These are phyloP conservation scores for Ctenochaetus hawaiiensis DNA, from an alignment of 2,797 vertebrate species.

Conservation along the genomic window DNA sequence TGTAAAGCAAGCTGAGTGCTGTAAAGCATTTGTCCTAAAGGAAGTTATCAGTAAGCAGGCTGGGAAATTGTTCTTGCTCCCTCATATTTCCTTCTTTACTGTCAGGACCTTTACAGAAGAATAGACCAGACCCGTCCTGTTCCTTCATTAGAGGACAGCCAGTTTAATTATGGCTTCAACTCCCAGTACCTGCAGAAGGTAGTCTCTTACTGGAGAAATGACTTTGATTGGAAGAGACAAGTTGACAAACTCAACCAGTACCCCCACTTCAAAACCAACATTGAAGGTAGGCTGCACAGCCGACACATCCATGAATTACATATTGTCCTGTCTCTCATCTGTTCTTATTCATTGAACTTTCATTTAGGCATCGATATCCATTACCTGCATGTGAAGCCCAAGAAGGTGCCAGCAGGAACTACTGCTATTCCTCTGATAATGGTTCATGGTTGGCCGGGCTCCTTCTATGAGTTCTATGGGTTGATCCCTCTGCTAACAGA, in stretches of 20 bases:
- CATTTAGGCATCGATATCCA: conserved; percentile 89
- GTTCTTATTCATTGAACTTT: not conserved
- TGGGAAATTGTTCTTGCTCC: not conserved
- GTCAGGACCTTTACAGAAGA: conserved; percentile 87
- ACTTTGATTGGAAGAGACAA: conserved; percentile 90
- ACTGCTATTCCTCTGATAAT: conserved; percentile 86
- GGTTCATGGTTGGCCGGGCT: conserved; percentile 94
- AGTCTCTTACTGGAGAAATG: conserved; percentile 90
- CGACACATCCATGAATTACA: not conserved
- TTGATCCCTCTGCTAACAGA: conserved; percentile 89
- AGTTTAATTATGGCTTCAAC: conserved; percentile 92
- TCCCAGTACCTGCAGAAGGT: conserved; percentile 86
- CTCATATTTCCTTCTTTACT: not conserved
- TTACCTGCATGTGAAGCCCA: conserved; percentile 89
- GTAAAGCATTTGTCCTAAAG: too few species aligned
- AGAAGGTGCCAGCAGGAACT: conserved; percentile 76
- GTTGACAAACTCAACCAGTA: conserved; percentile 90
- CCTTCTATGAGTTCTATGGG: conserved; percentile 93
- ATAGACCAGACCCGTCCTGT: conserved; percentile 87
- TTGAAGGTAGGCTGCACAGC: conserved; percentile 85
- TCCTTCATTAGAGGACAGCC: conserved; percentile 85
- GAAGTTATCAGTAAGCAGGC: not conserved
- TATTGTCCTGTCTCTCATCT: not conserved
- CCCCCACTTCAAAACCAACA: conserved; percentile 91
- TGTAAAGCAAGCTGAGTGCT: too few species aligned